A percentile compares a stretch with the other conserved stretches of the same genome.
These are phyloP conservation scores for Polyodon spathula DNA, from an alignment of 2,113 vertebrate species.

Conservation along the genomic window DNA sequence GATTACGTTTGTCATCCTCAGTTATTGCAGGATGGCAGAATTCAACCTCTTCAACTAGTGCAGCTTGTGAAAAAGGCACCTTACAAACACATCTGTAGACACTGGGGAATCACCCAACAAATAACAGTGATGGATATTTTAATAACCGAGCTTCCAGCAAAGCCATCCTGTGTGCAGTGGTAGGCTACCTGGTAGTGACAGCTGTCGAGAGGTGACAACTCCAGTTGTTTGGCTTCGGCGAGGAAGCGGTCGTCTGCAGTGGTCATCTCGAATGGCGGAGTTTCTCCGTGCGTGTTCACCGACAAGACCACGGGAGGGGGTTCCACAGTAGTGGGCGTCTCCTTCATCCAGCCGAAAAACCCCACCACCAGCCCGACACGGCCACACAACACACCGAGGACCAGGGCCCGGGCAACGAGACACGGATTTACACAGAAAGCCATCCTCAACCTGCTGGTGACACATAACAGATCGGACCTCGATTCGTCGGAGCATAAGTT, in stretches of 20 bases:
- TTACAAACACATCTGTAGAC: no score
- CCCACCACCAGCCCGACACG: constrained; percentile 26
- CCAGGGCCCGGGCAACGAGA: constrained; percentile 18
- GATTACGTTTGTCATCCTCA: no score
- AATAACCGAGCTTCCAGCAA: no score
- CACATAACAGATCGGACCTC: no score
- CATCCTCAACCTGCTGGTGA: no score
- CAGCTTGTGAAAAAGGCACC: no score
- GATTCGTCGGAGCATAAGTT: no score
- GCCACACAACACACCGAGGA: constrained; percentile 23
- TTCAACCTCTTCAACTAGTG: no score
- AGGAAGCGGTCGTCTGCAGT: constrained; percentile 43
- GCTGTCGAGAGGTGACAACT: constrained; percentile 41
- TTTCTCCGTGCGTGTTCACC: neutral
- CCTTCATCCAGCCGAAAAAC: constrained; percentile 56
- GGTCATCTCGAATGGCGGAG: constrained; percentile 45
- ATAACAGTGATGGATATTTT: no score
- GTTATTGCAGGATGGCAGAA: no score
- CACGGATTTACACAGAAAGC: no score
- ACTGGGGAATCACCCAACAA: neutral
- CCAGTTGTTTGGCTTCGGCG: constrained; percentile 40
- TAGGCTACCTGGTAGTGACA: constrained; percentile 38
- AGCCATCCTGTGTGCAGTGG: neutral
- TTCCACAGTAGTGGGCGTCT: neutral
- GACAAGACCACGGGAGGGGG: constrained; percentile 1